Evolutionary conservation across 2,797 vertebrate species (phyloP).

Genomic region (Gallinago stenura): DNA sequence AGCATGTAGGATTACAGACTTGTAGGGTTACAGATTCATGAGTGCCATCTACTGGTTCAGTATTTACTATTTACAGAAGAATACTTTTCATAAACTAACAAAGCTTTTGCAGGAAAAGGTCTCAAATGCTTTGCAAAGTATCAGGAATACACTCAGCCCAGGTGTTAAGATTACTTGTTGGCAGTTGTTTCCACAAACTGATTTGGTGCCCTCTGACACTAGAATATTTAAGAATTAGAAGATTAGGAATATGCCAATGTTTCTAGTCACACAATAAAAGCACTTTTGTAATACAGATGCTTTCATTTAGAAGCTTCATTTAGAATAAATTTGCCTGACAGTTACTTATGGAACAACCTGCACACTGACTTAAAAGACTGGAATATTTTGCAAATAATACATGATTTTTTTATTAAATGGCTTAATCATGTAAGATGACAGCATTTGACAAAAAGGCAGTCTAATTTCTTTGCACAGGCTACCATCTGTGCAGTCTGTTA

Average conservation of each 20-base stretch:
- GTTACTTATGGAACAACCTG: not conserved
- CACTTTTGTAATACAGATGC: not conserved
- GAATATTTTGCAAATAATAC: not conserved
- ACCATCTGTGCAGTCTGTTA: not conserved
- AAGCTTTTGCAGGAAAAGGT: not conserved
- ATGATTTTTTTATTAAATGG: not conserved
- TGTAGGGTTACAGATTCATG: not conserved
- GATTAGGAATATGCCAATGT: not conserved
- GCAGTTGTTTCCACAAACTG: not conserved
- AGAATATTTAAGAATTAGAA: not conserved
- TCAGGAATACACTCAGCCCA: not conserved
- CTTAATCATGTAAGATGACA: not conserved
- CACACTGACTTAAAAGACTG: not conserved
- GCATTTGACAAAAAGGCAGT: not conserved
- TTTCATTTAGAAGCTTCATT: not conserved
- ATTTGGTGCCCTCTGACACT: not conserved
- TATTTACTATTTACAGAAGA: not conserved
- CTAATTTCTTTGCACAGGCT: not conserved
- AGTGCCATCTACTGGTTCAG: slow-evolving; percentile 53
- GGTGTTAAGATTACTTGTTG: not conserved
- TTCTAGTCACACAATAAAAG: not conserved
- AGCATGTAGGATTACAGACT: not conserved
- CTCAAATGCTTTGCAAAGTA: not conserved
- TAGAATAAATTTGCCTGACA: not conserved
- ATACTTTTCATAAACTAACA: rapidly evolving